phyloP scores from a whole-genome alignment of 64 coral and sea anemone species.

The Pachyseris speciosa region DNA sequence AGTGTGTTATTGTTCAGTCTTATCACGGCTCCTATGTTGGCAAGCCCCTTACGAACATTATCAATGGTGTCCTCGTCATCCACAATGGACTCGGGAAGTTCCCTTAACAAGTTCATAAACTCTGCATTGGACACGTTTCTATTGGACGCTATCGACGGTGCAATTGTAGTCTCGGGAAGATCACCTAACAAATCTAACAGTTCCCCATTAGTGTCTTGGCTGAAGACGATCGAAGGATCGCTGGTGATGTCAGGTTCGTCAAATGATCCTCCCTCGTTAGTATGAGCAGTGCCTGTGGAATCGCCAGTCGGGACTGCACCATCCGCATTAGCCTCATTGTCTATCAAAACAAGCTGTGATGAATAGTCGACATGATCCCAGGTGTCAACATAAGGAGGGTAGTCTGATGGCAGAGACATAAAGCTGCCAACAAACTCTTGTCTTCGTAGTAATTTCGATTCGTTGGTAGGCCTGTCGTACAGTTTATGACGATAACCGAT shows the following conservation, averaged over 20 bases:
- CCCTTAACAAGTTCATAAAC: constrained; percentile 50
- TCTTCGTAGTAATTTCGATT: background rate
- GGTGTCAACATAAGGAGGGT: constrained; percentile 1
- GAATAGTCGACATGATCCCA: constrained; percentile 10
- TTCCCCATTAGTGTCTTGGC: background rate
- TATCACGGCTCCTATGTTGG: constrained; percentile 76
- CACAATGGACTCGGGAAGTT: constrained; percentile 81
- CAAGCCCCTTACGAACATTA: constrained; percentile 78
- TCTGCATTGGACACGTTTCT: constrained; percentile 2
- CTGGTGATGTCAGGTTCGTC: constrained; percentile 8
- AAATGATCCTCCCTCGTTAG: background rate
- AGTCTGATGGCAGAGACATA: constrained; percentile 57
- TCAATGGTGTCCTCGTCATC: constrained; percentile 89
- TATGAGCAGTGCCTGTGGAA: background rate
- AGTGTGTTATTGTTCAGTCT: constrained; percentile 76
- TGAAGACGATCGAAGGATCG: constrained; percentile 13
- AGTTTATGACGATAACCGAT: constrained; percentile 74
- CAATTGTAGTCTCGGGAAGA: constrained; percentile 14
- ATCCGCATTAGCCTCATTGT: background rate
- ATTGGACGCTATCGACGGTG: background rate
- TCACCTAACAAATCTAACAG: constrained; percentile 65
- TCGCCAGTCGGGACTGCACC: background rate
- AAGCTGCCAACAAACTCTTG: constrained; percentile 60
- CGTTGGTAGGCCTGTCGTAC: constrained; percentile 32
- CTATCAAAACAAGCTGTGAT: constrained; percentile 20